Conservation (phyloP, 2,113 vertebrate genomes). For the Nyctibius bracteatus region DNA sequence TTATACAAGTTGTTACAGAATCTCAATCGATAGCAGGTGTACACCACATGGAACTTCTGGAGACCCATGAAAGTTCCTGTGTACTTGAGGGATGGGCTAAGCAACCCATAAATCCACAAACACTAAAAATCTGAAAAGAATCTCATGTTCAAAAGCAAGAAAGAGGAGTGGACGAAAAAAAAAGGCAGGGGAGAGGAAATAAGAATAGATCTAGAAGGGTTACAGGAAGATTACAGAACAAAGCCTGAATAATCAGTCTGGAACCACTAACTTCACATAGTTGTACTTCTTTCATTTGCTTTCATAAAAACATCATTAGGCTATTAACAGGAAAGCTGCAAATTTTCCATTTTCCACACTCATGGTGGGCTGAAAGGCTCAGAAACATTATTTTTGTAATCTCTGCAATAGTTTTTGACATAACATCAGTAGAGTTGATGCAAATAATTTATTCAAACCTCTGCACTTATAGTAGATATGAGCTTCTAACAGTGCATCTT, state of each 20-base stretch:
- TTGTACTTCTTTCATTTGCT: neutral
- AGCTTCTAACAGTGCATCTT: neutral
- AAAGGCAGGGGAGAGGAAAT: neutral
- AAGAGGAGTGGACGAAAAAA: neutral
- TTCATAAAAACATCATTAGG: conserved; percentile 35
- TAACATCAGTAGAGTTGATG: neutral
- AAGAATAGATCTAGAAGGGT: neutral
- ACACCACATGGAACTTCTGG: neutral
- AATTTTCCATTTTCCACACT: neutral
- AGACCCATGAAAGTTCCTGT: neutral
- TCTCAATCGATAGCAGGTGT: neutral
- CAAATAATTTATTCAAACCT: neutral
- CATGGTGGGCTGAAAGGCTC: neutral
- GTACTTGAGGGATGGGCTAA: neutral
- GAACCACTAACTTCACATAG: neutral
- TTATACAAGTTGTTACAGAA: neutral
- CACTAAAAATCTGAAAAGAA: neutral
- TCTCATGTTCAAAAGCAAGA: neutral
- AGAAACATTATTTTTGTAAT: neutral
- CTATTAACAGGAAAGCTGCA: neutral
- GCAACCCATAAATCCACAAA: neutral
- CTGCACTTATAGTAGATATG: accelerated
- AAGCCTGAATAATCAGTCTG: conserved; percentile 1
- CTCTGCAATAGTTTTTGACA: neutral
- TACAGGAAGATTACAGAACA: neutral